Evolutionary conservation across 2,113 vertebrate species (phyloP).

Genomic region (Pelusios castaneus): DNA sequence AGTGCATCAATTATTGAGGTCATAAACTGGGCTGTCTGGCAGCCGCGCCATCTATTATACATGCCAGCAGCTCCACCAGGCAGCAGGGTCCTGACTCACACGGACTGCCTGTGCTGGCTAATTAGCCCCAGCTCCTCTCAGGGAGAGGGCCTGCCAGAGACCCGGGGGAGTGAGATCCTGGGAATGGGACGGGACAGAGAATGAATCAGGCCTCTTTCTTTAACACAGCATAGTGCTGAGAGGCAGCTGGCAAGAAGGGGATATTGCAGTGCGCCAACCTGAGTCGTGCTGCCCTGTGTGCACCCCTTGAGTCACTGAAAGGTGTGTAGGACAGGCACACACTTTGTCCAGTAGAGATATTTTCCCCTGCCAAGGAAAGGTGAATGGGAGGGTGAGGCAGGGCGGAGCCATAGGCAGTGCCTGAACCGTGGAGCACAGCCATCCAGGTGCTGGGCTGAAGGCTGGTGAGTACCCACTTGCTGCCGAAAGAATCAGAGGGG

Average conservation of each 20-base stretch:
- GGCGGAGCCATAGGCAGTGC: no score
- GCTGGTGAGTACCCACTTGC: no score
- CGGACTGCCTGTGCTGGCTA: neutral
- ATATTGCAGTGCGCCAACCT: neutral
- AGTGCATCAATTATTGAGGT: constrained; percentile 29
- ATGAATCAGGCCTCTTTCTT: neutral
- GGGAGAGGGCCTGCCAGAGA: neutral
- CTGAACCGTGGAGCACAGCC: no score
- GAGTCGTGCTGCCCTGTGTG: no score
- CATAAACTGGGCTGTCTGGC: neutral
- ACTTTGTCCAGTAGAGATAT: neutral
- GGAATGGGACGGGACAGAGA: no score
- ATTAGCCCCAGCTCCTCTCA: neutral
- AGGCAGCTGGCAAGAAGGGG: neutral
- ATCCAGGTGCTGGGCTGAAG: no score
- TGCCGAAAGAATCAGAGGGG: no score
- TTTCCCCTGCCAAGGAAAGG: neutral
- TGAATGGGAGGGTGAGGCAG: no score
- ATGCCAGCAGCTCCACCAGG: neutral
- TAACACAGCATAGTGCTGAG: neutral
- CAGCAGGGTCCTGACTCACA: neutral
- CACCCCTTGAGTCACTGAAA: neutral
- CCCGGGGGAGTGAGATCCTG: neutral
- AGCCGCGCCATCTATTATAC: neutral
- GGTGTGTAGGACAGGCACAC: neutral